Evolutionary conservation across 1,140 invertebrate species (phyloP).

Genomic region (Carcinoscorpius rotundicauda): DNA sequence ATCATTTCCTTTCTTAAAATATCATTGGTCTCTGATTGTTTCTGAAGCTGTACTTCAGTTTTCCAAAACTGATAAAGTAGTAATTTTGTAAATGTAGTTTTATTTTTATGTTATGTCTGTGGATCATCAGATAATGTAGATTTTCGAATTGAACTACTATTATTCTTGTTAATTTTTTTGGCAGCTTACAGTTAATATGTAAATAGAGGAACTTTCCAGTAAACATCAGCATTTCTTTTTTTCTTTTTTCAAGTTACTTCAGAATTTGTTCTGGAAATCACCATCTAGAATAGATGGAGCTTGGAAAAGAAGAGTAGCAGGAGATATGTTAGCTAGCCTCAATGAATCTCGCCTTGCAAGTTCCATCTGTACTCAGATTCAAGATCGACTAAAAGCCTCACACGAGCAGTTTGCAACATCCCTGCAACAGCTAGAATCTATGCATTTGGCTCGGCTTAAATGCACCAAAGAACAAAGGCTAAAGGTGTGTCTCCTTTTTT

Average conservation of each 20-base stretch:
- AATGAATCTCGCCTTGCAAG: slow-evolving; percentile 55
- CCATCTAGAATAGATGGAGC: slow-evolving; percentile 45
- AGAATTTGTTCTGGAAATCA: slow-evolving; percentile 47
- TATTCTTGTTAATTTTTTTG: not conserved
- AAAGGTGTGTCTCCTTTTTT: slow-evolving; percentile 1
- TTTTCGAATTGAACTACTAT: not conserved
- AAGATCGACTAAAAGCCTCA: slow-evolving; percentile 43
- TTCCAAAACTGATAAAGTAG: too few relatives aligned
- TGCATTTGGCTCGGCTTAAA: slow-evolving; percentile 55
- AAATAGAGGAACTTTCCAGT: too few relatives aligned
- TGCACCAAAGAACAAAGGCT: slow-evolving; percentile 67
- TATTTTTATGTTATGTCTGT: not conserved
- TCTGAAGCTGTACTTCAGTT: too few relatives aligned
- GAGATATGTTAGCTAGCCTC: slow-evolving; percentile 58
- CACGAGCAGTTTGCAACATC: slow-evolving; percentile 54
- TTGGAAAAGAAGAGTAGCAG: slow-evolving; percentile 59
- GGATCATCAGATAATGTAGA: not conserved
- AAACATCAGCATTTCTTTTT: not conserved
- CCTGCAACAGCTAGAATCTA: slow-evolving; percentile 45
- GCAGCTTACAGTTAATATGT: too few relatives aligned
- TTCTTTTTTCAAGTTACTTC: slow-evolving; percentile 32
- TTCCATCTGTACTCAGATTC: slow-evolving; percentile 56
- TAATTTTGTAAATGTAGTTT: too few relatives aligned
- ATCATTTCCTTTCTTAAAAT: too few relatives aligned
- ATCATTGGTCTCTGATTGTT: too few relatives aligned